A percentile compares a stretch with the other conserved stretches of the same genome.
Conservation (phyloP, 2,797 vertebrate species). For the Orientallactaga sibirica region DNA sequence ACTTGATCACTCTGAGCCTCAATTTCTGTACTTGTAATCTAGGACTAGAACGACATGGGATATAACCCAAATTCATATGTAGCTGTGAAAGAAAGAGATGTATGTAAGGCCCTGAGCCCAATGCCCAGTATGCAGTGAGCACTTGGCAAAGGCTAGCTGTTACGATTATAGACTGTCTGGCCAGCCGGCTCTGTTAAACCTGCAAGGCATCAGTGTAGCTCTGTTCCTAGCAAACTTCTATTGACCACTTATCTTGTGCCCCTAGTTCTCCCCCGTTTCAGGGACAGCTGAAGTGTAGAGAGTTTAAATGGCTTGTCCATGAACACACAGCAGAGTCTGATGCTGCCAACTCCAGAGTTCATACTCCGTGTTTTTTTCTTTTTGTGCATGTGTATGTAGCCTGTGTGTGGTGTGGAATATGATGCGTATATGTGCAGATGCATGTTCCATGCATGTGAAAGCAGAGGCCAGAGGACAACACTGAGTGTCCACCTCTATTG, state of each 20-base stretch:
- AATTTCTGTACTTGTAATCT: slow-evolving; percentile 15
- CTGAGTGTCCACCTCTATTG: too few relatives aligned
- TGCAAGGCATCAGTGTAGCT: not conserved
- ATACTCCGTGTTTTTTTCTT: not conserved
- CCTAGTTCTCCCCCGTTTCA: not conserved
- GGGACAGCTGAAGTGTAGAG: not conserved
- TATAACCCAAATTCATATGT: not conserved
- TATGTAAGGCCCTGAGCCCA: not conserved
- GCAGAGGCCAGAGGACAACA: too few relatives aligned
- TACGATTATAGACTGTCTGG: not conserved
- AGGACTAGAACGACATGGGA: slow-evolving; percentile 17
- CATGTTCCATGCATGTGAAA: too few relatives aligned
- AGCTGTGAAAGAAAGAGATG: slow-evolving; percentile 7
- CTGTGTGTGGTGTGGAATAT: too few relatives aligned
- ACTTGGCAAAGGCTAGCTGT: not conserved
- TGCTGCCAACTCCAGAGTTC: not conserved
- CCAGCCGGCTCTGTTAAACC: not conserved
- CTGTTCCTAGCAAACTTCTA: not conserved
- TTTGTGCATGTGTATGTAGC: too few relatives aligned
- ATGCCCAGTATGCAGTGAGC: not conserved
- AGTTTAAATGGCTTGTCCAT: slow-evolving; percentile 38
- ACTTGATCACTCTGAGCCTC: slow-evolving; percentile 30
- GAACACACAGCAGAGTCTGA: not conserved
- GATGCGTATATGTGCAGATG: too few relatives aligned
- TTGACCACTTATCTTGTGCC: slow-evolving; percentile 1